These are phyloP conservation scores for Coptodon bakossiorum DNA, from an alignment of 2,113 vertebrate genomes.

Conservation along the genomic window DNA sequence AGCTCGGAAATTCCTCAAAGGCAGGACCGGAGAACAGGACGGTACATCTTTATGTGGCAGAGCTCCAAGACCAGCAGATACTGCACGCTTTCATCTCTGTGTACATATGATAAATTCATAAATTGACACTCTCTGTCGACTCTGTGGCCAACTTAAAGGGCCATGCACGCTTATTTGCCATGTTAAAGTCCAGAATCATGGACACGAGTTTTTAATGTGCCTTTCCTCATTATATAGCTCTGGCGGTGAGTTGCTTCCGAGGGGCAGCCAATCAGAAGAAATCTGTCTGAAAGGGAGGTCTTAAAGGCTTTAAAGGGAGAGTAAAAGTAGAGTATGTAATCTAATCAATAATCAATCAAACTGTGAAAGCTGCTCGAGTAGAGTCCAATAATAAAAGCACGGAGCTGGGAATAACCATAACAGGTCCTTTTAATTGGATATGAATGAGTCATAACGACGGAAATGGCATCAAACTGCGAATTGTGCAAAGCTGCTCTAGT, in stretches of 20 bases:
- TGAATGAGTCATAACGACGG: not conserved
- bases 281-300: not conserved
- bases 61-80: not conserved
- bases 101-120: not conserved
- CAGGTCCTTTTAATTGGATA: not conserved
- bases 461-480: not conserved
- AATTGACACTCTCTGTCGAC: not conserved
- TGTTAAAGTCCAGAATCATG: not conserved
- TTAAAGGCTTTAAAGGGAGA: not conserved
- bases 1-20: not conserved
- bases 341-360: not conserved
- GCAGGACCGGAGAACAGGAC: not conserved
- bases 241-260: not conserved
- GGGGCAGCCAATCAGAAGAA: not conserved
- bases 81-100: not conserved
- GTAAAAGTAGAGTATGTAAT: not conserved
- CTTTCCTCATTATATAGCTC: not conserved
- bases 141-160: not conserved
- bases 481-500: not conserved
- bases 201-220: not conserved
- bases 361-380: not conserved
- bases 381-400: not conserved
- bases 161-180: not conserved
- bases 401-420: not conserved
- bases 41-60: not conserved